Percentiles rank a stretch among this genome's conserved stretches.
These are phyloP conservation scores for Homarus gammarus DNA, from an alignment of 2,888 invertebrate genomes.

Conservation along the genomic window DNA sequence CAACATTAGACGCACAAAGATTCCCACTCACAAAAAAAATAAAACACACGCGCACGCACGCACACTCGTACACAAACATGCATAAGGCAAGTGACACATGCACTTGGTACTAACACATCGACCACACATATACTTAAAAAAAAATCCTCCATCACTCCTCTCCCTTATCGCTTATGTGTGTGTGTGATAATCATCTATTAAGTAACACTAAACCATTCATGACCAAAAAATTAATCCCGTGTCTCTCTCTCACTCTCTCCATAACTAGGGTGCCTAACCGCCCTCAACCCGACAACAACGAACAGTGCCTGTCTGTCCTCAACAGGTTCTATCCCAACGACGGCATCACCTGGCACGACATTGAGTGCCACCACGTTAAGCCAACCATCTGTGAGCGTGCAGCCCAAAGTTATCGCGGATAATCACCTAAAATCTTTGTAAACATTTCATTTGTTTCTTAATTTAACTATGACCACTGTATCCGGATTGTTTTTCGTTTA, in stretches of 20 bases:
- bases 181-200: neutral
- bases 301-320: slow-evolving; percentile 59
- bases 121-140: neutral
- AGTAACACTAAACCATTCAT: neutral
- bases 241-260: neutral
- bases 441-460: too few relatives aligned
- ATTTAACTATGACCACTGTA: too few relatives aligned
- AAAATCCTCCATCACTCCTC: neutral
- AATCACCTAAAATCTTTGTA: too few relatives aligned
- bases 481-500: too few relatives aligned
- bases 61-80: too few relatives aligned
- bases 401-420: neutral
- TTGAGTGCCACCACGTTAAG: slow-evolving; percentile 54
- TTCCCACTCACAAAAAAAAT: too few relatives aligned
- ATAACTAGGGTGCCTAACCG: neutral
- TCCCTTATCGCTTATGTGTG: neutral
- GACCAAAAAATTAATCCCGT: neutral
- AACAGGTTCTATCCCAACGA: slow-evolving; percentile 62
- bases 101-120: neutral
- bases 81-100: too few relatives aligned
- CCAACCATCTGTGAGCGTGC: slow-evolving; percentile 59
- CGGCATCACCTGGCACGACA: slow-evolving; percentile 61
- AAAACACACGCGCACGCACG: too few relatives aligned
- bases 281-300: slow-evolving; percentile 62
- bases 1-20: too few relatives aligned